Conservation (phyloP, 1,140 invertebrate genomes). For the Neodiprion fabricii region DNA sequence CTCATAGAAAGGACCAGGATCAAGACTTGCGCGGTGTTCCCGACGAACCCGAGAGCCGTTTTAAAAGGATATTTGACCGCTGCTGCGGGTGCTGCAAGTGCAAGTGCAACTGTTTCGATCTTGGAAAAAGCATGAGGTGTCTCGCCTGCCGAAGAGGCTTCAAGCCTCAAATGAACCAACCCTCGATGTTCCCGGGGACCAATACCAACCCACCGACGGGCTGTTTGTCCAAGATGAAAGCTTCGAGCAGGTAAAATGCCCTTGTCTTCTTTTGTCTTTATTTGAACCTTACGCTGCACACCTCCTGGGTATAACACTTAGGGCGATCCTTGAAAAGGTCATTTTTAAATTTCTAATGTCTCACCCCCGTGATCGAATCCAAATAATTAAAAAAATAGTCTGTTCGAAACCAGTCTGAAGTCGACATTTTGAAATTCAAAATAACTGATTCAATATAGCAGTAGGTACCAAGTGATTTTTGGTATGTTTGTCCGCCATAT, state of each 20-base stretch:
- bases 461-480: background rate
- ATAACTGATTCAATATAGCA: too few relatives aligned
- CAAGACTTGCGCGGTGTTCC: constrained; percentile 19
- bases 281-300: background rate
- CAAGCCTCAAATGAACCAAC: constrained; percentile 34
- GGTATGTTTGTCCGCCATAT: background rate
- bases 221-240: constrained; percentile 47
- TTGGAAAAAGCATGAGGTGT: constrained; percentile 51
- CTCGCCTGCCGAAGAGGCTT: constrained; percentile 48
- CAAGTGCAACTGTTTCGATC: constrained; percentile 35
- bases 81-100: constrained; percentile 45
- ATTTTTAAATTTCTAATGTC: background rate
- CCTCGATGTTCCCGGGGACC: constrained; percentile 43
- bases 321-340: background rate
- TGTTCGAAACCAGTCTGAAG: background rate
- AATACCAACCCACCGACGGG: constrained; percentile 26
- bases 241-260: constrained; percentile 33
- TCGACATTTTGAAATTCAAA: background rate
- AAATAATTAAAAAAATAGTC: background rate
- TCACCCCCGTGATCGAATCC: background rate
- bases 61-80: constrained; percentile 39
- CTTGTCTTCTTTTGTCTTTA: background rate
- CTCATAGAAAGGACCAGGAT: constrained; percentile 20
- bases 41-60: constrained; percentile 35
- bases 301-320: too few relatives aligned